phyloP scores from a whole-genome alignment of 2,888 invertebrate genomes.

The Frankliniella fusca region DNA sequence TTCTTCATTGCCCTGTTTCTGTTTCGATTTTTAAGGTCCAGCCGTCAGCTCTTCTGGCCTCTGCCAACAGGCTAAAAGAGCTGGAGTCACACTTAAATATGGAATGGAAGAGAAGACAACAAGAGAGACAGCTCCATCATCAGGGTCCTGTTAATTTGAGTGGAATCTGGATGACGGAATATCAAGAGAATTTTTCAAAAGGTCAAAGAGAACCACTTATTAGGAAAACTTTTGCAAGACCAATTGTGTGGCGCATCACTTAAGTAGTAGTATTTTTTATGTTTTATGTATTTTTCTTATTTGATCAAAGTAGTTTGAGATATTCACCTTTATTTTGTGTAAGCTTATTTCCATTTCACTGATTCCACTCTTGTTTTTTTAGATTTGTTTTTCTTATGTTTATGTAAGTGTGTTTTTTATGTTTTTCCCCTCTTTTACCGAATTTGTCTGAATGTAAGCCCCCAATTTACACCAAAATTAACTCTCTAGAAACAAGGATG shows the following conservation, averaged over 20 bases:
- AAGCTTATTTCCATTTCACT: background rate
- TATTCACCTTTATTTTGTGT: background rate
- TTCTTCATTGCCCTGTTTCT: background rate
- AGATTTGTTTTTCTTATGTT: background rate
- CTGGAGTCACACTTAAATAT: conserved; percentile 32
- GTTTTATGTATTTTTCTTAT: background rate
- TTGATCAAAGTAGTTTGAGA: no score
- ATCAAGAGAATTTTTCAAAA: conserved; percentile 36
- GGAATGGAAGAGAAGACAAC: background rate
- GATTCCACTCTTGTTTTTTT: background rate
- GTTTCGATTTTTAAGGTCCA: background rate
- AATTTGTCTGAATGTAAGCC: no score
- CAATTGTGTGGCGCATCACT: background rate
- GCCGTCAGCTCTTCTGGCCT: conserved; percentile 32
- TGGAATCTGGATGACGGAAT: conserved; percentile 38
- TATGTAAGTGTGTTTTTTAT: background rate
- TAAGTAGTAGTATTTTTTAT: background rate
- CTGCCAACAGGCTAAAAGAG: conserved; percentile 34
- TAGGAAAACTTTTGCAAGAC: background rate
- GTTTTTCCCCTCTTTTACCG: background rate
- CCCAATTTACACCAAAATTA: no score
- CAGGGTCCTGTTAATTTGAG: conserved; percentile 36
- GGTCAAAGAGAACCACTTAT: background rate
- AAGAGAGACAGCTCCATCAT: background rate
- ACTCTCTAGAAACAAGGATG: no score